Evolutionary conservation across 2,113 vertebrate species (phyloP).

Genomic region (Origma solitaria): DNA sequence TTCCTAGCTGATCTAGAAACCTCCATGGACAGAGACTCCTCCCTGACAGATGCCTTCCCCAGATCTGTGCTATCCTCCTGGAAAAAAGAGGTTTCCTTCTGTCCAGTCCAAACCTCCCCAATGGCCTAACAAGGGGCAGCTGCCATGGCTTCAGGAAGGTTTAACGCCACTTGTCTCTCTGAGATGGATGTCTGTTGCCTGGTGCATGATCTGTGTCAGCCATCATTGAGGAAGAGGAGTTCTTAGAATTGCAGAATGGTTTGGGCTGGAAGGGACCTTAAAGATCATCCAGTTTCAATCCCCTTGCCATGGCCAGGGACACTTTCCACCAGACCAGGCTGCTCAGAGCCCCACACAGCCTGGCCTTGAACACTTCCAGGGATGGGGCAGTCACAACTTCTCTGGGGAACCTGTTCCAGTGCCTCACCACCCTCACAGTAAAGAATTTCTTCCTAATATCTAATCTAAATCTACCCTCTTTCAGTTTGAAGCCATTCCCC

Average conservation of each 20-base stretch:
- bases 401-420: neutral
- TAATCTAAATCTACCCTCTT: neutral
- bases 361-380: neutral
- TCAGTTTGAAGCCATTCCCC: neutral
- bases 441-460: neutral
- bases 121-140: neutral
- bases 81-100: neutral
- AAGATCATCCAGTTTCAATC: neutral
- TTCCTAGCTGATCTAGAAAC: neutral
- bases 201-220: neutral
- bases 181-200: neutral
- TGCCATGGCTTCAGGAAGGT: neutral
- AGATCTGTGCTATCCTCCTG: neutral
- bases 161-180: neutral
- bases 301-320: neutral
- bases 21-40: neutral
- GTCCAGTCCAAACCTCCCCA: neutral
- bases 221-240: neutral
- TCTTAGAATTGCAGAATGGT: neutral
- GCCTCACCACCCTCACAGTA: neutral
- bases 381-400: neutral
- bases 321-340: neutral
- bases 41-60: neutral
- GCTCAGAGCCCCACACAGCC: neutral
- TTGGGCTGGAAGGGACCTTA: neutral